Base-by-base conservation (phyloP, 2,113 vertebrate species). In the Eptesicus fuscus region DNA sequence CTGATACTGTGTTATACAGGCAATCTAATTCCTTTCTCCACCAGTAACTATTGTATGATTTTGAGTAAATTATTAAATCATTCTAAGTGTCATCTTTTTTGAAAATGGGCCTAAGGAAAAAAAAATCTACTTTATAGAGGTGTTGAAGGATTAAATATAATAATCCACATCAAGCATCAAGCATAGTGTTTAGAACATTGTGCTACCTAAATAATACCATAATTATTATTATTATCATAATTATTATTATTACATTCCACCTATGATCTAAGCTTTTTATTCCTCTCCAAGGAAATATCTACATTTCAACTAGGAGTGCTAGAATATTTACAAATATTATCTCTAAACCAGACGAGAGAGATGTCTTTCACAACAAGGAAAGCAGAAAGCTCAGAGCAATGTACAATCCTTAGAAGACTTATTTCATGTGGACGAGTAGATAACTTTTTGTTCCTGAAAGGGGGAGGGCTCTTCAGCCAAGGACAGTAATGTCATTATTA, bases 401-500 rank as follows among this genome's bases (percentile, higher is more conserved):
- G 56, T 44, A 80, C 49, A 40, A 88, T 97, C 97, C 96, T 96
- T 69, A 94, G 96, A 88, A 97, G 96, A 97, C 88, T 0, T 83
- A 90, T 96, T 97, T 95, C 67, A 61, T 70, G 86, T 35, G 83
- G 92, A 95, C 93, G 88, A 78, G 47, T 37, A 51, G 97, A 93
- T 96, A 96, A 95, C 98, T 98, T 96, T 97, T 92, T 93, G 94
- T 97, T 94, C 32, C 25, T 49, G 56, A 49, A 63, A 74, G 22
- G 0, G 67, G 93, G 93, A 97, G 90, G 18, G 92, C 96, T 96
- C 97, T 97, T 93, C 95, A 0, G 86, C 88, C 88, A 97, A 95
- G 98, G 98, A 98, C 97, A 98, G 97, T 97, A 94, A 92, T 95
- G 96, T 98, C 97, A 97, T 98, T 98, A 98, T 98, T 98, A 98